Percentiles rank a stretch among this genome's conserved stretches.
phyloP scores from a whole-genome alignment of 2,888 invertebrate genomes.

The Clistopyga incitator region DNA sequence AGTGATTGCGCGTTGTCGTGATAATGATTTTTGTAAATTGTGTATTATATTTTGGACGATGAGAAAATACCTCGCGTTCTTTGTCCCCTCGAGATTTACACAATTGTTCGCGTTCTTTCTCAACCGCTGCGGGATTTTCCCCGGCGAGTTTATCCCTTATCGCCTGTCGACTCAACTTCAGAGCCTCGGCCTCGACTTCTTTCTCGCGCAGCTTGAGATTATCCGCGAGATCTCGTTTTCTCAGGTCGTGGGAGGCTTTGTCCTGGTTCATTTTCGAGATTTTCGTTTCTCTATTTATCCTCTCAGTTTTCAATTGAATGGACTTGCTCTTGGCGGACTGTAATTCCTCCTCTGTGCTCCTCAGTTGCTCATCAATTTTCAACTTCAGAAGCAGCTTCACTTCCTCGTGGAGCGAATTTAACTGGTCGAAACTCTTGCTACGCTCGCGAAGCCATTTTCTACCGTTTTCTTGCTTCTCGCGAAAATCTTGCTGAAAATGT shows the following conservation, averaged over 20 bases:
- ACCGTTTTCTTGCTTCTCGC: slow-evolving; percentile 81
- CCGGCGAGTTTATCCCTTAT: slow-evolving; percentile 85
- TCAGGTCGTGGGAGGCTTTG: slow-evolving; percentile 75
- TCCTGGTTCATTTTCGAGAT: slow-evolving; percentile 77
- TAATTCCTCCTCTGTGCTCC: slow-evolving; percentile 81
- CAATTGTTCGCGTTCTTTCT: slow-evolving; percentile 86
- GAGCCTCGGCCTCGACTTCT: slow-evolving; percentile 76
- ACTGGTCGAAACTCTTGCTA: slow-evolving; percentile 85
- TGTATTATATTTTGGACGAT: background rate
- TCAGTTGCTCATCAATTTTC: slow-evolving; percentile 85
- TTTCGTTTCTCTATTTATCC: slow-evolving; percentile 85
- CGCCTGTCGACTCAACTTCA: slow-evolving; percentile 78
- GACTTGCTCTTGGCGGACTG: slow-evolving; percentile 83
- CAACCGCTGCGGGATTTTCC: slow-evolving; percentile 86
- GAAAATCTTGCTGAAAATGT: slow-evolving; percentile 80
- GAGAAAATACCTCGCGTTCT: slow-evolving; percentile 83
- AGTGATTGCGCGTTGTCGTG: background rate
- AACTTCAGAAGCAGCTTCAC: slow-evolving; percentile 86
- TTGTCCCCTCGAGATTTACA: slow-evolving; percentile 85
- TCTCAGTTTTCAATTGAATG: slow-evolving; percentile 85
- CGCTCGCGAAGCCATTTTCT: slow-evolving; percentile 84
- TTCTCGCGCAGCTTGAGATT: slow-evolving; percentile 76
- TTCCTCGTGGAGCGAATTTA: slow-evolving; percentile 86
- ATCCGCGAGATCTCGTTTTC: slow-evolving; percentile 77
- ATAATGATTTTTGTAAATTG: background rate